Percentiles rank a stretch among this genome's conserved stretches.
Conservation (phyloP, 2,113 vertebrate species). For the Lathamus discolor region DNA sequence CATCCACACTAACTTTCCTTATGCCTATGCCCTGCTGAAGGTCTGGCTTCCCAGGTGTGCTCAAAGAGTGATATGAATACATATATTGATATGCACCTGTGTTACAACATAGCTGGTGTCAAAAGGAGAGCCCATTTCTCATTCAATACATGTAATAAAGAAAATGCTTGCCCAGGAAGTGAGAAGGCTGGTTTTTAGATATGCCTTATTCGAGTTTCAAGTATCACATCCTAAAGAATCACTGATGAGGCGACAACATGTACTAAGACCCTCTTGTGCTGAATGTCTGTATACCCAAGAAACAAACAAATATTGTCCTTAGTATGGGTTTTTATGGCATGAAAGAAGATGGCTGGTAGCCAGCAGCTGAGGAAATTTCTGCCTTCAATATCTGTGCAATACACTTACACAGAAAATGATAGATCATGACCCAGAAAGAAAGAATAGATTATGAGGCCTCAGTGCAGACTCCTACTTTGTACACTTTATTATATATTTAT, state of each 20-base stretch:
- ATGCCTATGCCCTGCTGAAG: neutral
- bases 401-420: rapidly evolving
- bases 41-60: neutral
- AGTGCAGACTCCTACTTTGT: neutral
- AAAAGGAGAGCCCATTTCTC: neutral
- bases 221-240: neutral
- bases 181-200: neutral
- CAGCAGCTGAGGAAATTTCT: neutral
- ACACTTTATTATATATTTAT: neutral
- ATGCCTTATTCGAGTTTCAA: neutral
- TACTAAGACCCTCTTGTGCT: neutral
- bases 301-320: neutral
- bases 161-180: neutral
- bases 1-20: neutral
- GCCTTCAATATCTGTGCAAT: neutral
- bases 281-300: neutral
- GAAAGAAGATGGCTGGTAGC: neutral
- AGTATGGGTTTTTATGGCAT: rapidly evolving
- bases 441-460: neutral
- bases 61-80: neutral
- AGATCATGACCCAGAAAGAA: neutral
- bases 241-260: neutral
- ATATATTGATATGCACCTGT: neutral
- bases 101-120: neutral
- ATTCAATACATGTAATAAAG: neutral